Base-by-base conservation (phyloP, 2,113 vertebrate species). In the Patagioenas fasciata region DNA sequence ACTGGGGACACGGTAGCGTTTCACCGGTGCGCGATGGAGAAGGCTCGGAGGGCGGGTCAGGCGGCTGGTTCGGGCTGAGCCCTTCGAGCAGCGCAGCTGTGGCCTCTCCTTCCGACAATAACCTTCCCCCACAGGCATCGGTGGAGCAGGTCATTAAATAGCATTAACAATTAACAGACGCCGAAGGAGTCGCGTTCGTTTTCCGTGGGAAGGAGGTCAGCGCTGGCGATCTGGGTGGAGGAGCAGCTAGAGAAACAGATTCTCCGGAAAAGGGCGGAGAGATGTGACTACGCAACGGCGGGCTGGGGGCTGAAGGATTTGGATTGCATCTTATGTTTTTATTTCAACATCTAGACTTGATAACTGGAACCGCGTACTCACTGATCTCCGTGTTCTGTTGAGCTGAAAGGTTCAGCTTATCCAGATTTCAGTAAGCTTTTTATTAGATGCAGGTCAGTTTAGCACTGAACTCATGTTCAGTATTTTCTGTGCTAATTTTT, bases 261-360 rank as follows among this genome's bases (percentile, higher is more conserved):
- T 47, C 40, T 48, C 44, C 11, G 66, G 54, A 54, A 24, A 56
- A n/a, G 34, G 34, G 24, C 48, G n/a, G n/a, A 31, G 40, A 64
- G n/a, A 18, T 9, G 57, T 20, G 78, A 11, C 23, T 2, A 2
- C 11, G 11, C 15, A 7, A 1, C 32, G 3, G 17, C 18, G 11
- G 29, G 8, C 5, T 2, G 3, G 6, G 2, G 2, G 23, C 1
- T 11, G 10, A 28, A 53, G 5, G 2, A 10, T 16, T 42, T 77
- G 11, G 31, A 7, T 36, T 77, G 28, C 5, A 5, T 10, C 2
- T 72, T 36, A 3, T 58, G 2, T 31, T 87, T 66, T 29, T 70
- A 14, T 58, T 84, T 64, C 61, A 56, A 31, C 42, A 28, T 42
- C 26, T 47, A 19, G 19, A 5, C 15, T 50, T 40, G 28, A 4